These are phyloP conservation scores for Sapayoa aenigma DNA, from an alignment of 2,113 vertebrate species.

Conservation along the genomic window DNA sequence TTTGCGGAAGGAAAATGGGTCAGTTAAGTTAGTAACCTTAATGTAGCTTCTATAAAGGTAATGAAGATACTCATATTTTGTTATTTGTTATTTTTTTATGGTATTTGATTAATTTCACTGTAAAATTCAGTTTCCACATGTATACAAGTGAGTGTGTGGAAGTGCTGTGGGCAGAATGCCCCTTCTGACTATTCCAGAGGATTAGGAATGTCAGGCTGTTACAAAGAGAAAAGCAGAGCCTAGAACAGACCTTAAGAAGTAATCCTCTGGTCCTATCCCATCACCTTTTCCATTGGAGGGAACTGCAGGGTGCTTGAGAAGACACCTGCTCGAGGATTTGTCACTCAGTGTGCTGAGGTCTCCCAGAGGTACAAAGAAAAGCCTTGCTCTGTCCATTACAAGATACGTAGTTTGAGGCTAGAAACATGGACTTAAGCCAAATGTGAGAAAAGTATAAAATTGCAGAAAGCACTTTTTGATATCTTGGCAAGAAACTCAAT, in stretches of 20 bases:
- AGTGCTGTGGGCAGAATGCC: background rate
- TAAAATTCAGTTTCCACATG: background rate
- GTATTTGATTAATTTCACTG: background rate
- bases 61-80: background rate
- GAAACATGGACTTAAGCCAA: background rate
- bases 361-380: background rate
- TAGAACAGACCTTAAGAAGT: background rate
- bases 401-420: background rate
- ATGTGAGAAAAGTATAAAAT: background rate
- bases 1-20: background rate
- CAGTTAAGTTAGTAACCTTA: background rate
- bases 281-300: background rate
- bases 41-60: background rate
- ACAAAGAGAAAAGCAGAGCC: background rate
- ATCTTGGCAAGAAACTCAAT: constrained; percentile 6
- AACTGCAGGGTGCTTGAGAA: background rate
- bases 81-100: background rate
- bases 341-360: background rate
- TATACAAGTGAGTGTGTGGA: background rate
- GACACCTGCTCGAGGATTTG: background rate
- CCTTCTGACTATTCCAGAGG: background rate
- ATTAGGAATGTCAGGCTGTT: background rate
- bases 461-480: background rate
- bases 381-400: background rate
- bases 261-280: background rate